phyloP scores from a whole-genome alignment of 2,888 invertebrate species.

The Aphrophora alni region DNA sequence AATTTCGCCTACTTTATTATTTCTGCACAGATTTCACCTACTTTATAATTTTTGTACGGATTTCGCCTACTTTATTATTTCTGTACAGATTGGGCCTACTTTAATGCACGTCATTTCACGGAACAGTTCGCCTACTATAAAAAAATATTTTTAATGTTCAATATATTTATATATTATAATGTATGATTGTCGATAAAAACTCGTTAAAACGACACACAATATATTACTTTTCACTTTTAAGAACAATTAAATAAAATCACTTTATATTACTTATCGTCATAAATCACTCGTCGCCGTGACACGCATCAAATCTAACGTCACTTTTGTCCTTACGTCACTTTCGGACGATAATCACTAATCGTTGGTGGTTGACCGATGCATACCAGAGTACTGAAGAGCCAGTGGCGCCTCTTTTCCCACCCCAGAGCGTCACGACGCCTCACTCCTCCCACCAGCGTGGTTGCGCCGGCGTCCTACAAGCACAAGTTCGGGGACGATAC shows the following conservation, averaged over 20 bases:
- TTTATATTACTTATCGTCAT: not conserved
- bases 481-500: not conserved
- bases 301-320: not conserved
- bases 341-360: not conserved
- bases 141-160: not conserved
- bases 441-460: not conserved
- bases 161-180: not conserved
- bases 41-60: too few relatives aligned
- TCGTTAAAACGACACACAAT: too few relatives aligned
- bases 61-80: too few relatives aligned
- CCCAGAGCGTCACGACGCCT: not conserved
- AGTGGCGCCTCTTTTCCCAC: conserved; percentile 6
- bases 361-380: not conserved
- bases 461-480: not conserved
- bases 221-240: too few relatives aligned
- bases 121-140: not conserved
- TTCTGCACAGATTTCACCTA: too few relatives aligned
- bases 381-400: conserved; percentile 6
- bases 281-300: not conserved
- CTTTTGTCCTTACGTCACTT: not conserved
- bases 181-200: not conserved
- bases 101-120: too few relatives aligned
- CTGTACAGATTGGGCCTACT: too few relatives aligned
- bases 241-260: not conserved
- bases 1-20: too few relatives aligned